phyloP scores from a whole-genome alignment of 2,888 invertebrate species.

The Nephrotoma appendiculata region DNA sequence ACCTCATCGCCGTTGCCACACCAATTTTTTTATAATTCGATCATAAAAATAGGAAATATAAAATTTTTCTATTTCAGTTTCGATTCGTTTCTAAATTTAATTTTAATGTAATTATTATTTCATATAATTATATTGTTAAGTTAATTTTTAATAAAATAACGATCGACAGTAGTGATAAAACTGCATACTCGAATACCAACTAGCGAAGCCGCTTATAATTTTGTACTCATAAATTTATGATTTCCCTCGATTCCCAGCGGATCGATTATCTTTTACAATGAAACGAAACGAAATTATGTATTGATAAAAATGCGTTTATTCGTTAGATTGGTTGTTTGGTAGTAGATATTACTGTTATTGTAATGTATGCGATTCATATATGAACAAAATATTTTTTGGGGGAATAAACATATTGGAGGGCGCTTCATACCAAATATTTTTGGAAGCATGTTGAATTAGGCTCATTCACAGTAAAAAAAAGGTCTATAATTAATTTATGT shows the following conservation, averaged over 20 bases:
- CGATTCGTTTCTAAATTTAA: background rate
- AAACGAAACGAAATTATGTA: background rate
- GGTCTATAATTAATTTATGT: background rate
- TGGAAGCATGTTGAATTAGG: background rate
- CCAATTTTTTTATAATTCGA: background rate
- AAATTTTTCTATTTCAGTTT: background rate
- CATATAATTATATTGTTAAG: background rate
- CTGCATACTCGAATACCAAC: background rate
- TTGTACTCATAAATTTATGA: background rate
- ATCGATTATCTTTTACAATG: slow-evolving; percentile 32
- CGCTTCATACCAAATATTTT: background rate
- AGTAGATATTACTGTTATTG: background rate
- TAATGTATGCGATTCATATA: background rate
- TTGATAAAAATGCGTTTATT: background rate
- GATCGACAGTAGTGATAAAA: background rate
- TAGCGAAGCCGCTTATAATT: background rate
- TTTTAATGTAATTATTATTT: background rate
- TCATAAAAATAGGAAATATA: background rate
- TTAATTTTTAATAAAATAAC: background rate
- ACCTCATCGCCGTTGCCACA: background rate
- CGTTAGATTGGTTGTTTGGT: background rate
- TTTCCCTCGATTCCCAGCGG: slow-evolving; percentile 21
- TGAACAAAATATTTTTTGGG: background rate
- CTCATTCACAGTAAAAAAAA: background rate
- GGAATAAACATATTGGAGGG: background rate